Evolutionary conservation across 2,113 vertebrate genomes (phyloP).

Genomic region (Crotalus helleri): DNA sequence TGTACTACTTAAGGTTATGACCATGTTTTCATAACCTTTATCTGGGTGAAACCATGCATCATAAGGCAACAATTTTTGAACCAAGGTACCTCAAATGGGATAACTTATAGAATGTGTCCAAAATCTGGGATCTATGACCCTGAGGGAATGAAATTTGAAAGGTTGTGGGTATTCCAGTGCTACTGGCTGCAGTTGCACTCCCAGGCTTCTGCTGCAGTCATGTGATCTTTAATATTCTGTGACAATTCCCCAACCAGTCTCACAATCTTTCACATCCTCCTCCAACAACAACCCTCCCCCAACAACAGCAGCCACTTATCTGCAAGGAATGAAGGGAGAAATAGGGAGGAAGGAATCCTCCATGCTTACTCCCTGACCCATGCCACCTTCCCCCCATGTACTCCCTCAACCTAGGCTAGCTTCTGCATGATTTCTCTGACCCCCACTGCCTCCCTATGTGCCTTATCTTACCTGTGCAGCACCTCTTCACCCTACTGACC

Average conservation of each 20-base stretch:
- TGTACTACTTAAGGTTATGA: not conserved
- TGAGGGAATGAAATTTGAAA: not conserved
- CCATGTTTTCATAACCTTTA: not conserved
- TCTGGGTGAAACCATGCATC: not conserved
- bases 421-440: not conserved
- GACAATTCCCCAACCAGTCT: not conserved
- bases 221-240: not conserved
- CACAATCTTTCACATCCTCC: not conserved
- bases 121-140: not conserved
- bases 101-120: not conserved
- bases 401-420: not conserved
- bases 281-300: not conserved
- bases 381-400: not conserved
- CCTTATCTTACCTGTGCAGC: not conserved
- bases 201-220: not conserved
- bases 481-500: not conserved
- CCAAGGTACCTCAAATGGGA: not conserved
- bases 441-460: not conserved
- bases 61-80: not conserved
- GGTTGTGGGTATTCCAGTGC: not conserved
- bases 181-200: not conserved
- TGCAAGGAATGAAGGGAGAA: not conserved
- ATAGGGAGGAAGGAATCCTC: not conserved
- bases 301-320: not conserved
- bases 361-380: too few relatives aligned